A percentile compares a stretch with the other conserved stretches of the same genome.
Conservation (phyloP, 1,140 invertebrate species). For the Apis dorsata region DNA sequence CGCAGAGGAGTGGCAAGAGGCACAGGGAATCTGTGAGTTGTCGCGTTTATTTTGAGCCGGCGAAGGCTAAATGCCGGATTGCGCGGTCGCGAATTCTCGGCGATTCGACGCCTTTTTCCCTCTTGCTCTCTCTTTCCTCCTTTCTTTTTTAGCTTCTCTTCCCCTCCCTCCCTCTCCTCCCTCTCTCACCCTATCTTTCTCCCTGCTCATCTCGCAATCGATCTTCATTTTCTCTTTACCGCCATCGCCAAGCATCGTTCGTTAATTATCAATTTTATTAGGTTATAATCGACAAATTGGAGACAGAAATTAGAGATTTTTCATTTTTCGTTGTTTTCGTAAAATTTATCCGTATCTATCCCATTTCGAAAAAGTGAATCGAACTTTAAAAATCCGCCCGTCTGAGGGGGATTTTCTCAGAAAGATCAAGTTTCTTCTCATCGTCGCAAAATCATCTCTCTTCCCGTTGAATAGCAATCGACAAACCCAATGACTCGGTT, state of each 20-base stretch:
- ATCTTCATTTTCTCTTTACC: not conserved
- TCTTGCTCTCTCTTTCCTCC: slow-evolving; percentile 17
- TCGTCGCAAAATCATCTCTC: slow-evolving; percentile 58
- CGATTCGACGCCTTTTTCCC: slow-evolving; percentile 60
- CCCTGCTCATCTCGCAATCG: not conserved
- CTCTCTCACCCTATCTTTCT: not conserved
- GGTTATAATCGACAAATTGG: not conserved
- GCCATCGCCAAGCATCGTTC: not conserved
- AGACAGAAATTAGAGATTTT: too few relatives aligned
- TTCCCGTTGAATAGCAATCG: slow-evolving; percentile 68
- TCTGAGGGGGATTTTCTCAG: too few relatives aligned
- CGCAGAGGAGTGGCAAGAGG: not conserved
- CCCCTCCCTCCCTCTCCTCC: slow-evolving; percentile 17
- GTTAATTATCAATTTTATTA: slow-evolving; percentile 12
- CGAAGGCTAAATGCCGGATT: slow-evolving; percentile 71
- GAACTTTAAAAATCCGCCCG: too few relatives aligned
- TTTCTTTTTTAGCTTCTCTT: too few relatives aligned
- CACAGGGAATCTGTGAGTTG: slow-evolving; percentile 62
- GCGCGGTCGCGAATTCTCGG: slow-evolving; percentile 61
- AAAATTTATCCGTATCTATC: too few relatives aligned
- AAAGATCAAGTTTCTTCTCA: too few relatives aligned
- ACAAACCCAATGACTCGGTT: slow-evolving; percentile 67
- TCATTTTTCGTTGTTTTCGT: too few relatives aligned
- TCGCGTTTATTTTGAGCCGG: slow-evolving; percentile 74
- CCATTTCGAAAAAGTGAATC: too few relatives aligned